Evolutionary conservation across 2,888 invertebrate species (phyloP).

Genomic region (Argyresthia albistria): DNA sequence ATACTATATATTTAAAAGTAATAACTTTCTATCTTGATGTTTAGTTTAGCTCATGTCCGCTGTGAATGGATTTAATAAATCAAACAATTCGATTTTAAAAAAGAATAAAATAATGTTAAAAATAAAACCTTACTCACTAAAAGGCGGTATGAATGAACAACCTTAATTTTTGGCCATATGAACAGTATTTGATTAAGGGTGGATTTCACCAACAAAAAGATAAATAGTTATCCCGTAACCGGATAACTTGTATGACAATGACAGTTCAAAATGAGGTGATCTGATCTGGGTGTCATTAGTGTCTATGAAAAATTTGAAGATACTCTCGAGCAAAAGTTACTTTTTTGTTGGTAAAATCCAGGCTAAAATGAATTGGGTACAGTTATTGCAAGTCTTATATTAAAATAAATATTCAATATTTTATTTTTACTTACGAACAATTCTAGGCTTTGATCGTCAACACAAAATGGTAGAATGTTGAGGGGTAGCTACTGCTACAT

Average conservation of each 20-base stretch:
- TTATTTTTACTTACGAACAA: background rate
- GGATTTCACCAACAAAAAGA: too few relatives aligned
- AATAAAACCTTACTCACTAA: conserved; percentile 34
- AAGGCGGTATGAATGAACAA: conserved; percentile 34
- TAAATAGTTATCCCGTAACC: too few relatives aligned
- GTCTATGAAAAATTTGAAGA: too few relatives aligned
- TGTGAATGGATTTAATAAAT: background rate
- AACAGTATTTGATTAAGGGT: conserved; percentile 13
- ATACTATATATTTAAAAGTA: too few relatives aligned
- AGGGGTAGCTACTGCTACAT: too few relatives aligned
- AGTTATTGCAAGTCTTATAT: conserved; percentile 2
- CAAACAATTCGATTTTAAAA: conserved; percentile 2
- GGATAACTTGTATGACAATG: too few relatives aligned
- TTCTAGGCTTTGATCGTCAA: background rate
- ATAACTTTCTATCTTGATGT: too few relatives aligned
- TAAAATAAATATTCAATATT: conserved; percentile 1
- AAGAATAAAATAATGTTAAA: conserved; percentile 14
- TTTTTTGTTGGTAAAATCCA: too few relatives aligned
- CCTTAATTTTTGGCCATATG: conserved; percentile 38
- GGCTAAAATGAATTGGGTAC: conserved; percentile 1
- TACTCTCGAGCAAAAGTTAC: too few relatives aligned
- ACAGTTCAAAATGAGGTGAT: too few relatives aligned
- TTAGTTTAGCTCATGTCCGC: too few relatives aligned
- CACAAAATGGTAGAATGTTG: background rate
- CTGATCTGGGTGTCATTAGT: too few relatives aligned